Percentiles rank a stretch among this genome's conserved stretches.
Evolutionary conservation across 2,797 vertebrate genomes (phyloP).

Genomic region (Falco naumanni): DNA sequence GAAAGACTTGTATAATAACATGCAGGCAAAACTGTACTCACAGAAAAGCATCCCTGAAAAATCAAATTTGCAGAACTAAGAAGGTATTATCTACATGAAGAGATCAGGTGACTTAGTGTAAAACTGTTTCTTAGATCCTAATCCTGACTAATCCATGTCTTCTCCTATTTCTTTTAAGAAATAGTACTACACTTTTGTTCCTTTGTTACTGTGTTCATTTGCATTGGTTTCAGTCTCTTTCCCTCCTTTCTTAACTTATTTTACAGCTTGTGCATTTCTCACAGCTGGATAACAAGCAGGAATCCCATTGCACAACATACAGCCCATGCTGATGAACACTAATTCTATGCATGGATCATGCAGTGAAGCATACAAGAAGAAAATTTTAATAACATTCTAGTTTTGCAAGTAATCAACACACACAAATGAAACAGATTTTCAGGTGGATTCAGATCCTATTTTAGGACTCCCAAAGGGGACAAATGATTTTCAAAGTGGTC

Average conservation of each 20-base stretch:
- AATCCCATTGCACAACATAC: background rate
- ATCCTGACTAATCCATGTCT: background rate
- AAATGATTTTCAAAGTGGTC: background rate
- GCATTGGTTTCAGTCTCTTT: constrained; percentile 18
- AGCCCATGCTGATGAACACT: constrained; percentile 50
- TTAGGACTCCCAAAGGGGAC: background rate
- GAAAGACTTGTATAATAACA: background rate
- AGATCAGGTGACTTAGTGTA: background rate
- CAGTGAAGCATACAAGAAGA: constrained; percentile 12
- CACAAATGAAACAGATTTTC: constrained; percentile 3
- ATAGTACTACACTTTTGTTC: background rate
- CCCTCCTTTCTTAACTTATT: constrained; percentile 24
- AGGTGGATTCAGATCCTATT: background rate
- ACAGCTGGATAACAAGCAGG: constrained; percentile 44
- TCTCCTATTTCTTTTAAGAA: background rate
- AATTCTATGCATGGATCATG: constrained; percentile 57
- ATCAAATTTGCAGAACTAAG: background rate
- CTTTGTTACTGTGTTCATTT: background rate
- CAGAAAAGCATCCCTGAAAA: background rate
- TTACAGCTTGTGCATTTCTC: constrained; percentile 51
- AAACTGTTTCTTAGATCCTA: background rate
- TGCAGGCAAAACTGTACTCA: background rate
- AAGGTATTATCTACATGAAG: background rate
- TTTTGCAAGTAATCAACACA: constrained; percentile 4
- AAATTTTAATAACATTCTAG: constrained; percentile 36